Evolutionary conservation across 2,888 invertebrate species (phyloP).

Genomic region (Caenorhabditis sp.): DNA sequence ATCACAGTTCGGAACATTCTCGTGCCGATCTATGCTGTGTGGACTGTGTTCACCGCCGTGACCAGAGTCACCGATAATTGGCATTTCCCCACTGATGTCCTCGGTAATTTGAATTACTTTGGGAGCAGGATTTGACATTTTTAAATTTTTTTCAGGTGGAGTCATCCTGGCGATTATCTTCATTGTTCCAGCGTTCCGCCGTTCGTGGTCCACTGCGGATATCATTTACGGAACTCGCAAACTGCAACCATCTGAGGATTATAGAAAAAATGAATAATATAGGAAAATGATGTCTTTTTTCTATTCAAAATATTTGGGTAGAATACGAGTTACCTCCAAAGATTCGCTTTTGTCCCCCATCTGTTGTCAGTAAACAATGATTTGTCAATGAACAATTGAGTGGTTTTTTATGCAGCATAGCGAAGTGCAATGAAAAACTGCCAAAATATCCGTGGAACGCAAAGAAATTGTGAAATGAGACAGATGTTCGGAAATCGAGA

Average conservation of each 20-base stretch:
- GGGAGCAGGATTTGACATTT: neutral
- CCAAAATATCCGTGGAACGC: slow-evolving; percentile 37
- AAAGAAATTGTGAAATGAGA: slow-evolving; percentile 6
- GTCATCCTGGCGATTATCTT: slow-evolving; percentile 53
- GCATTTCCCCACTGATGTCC: slow-evolving; percentile 78
- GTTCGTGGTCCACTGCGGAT: slow-evolving; percentile 46
- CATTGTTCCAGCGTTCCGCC: slow-evolving; percentile 61
- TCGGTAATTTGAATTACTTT: slow-evolving; percentile 61
- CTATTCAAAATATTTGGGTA: slow-evolving; percentile 7
- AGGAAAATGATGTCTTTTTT: no score
- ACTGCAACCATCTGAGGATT: slow-evolving; percentile 16
- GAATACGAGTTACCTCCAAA: slow-evolving; percentile 34
- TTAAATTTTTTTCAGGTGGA: slow-evolving; percentile 56
- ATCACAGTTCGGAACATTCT: slow-evolving; percentile 51
- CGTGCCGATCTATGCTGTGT: slow-evolving; percentile 54
- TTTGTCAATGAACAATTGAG: neutral
- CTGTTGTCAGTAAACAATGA: no score
- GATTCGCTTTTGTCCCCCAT: slow-evolving; percentile 7
- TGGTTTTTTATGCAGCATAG: slow-evolving; percentile 13
- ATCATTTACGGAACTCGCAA: slow-evolving; percentile 50
- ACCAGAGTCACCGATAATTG: slow-evolving; percentile 77
- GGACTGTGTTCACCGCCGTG: slow-evolving; percentile 67
- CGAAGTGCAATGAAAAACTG: slow-evolving; percentile 17
- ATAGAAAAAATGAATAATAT: slow-evolving; percentile 7
- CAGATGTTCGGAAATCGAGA: neutral